These are phyloP conservation scores for Mus caroli DNA, from an alignment of 2,797 vertebrate genomes.

Conservation along the genomic window DNA sequence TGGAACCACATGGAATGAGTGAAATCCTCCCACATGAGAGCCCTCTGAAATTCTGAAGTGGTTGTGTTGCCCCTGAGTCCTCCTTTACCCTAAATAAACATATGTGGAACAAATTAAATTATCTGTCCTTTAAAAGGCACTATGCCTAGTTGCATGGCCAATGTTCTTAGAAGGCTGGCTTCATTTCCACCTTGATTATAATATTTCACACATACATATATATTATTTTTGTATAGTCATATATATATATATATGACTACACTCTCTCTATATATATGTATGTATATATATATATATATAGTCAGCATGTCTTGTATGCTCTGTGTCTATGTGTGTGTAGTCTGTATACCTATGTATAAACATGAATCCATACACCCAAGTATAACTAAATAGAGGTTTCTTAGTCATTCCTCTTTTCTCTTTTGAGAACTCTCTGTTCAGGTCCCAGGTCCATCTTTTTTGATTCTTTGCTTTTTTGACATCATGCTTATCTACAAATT, in stretches of 20 bases:
- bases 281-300: neutral
- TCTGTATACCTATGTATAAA: constrained; percentile 14
- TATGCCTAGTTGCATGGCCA: neutral
- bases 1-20: constrained; percentile 69
- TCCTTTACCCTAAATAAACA: constrained; percentile 60
- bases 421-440: neutral
- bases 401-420: neutral
- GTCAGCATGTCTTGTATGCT: neutral
- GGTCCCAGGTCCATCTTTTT: neutral
- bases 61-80: constrained; percentile 33
- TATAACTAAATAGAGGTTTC: neutral
- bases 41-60: constrained; percentile 44
- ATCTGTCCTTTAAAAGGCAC: neutral
- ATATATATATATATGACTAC: no score
- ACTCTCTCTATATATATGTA: neutral
- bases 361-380: constrained; percentile 19
- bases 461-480: neutral
- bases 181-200: neutral
- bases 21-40: constrained; percentile 49
- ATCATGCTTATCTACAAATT: constrained; percentile 1
- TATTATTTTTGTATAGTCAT: no score
- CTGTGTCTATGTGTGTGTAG: neutral
- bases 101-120: constrained; percentile 51
- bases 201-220: neutral
- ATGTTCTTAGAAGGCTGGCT: constrained; percentile 20